Conservation (phyloP, 2,888 invertebrate species). For the Tetranychus truncatus region DNA sequence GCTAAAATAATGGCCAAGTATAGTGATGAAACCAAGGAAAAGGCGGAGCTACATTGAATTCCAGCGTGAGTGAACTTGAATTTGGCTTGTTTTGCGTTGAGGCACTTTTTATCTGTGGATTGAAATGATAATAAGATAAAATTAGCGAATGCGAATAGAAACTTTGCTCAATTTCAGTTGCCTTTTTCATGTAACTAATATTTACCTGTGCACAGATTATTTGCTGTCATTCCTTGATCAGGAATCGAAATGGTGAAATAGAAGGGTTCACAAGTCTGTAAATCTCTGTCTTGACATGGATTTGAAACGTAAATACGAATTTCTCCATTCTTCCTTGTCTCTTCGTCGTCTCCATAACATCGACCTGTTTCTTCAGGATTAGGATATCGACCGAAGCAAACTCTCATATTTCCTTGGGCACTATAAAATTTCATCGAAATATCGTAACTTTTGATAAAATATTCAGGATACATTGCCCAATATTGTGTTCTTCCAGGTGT, state of each 20-base stretch:
- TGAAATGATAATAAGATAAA: conserved; percentile 3
- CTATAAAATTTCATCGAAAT: conserved; percentile 21
- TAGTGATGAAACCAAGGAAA: neutral
- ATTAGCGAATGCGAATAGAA: neutral
- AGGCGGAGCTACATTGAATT: conserved; percentile 15
- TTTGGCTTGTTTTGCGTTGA: conserved; percentile 15
- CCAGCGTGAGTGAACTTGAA: conserved; percentile 19
- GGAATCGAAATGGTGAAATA: conserved; percentile 16
- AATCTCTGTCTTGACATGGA: conserved; percentile 18
- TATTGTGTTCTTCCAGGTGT: conserved; percentile 23
- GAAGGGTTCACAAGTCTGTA: conserved; percentile 17
- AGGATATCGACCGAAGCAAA: conserved; percentile 20
- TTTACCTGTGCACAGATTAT: conserved; percentile 17
- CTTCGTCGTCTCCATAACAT: neutral
- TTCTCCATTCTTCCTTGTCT: conserved; percentile 15
- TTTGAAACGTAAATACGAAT: neutral
- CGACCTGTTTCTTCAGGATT: conserved; percentile 14
- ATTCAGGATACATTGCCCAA: conserved; percentile 27
- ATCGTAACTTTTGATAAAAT: conserved; percentile 23
- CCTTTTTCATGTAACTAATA: neutral
- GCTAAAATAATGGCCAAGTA: neutral
- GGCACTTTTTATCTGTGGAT: conserved; percentile 16
- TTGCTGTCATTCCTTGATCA: neutral
- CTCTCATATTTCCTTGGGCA: conserved; percentile 21
- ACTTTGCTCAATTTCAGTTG: neutral